Evolutionary conservation across 2,888 invertebrate genomes (phyloP).

Genomic region (Pristionchus fissidentatus): DNA sequence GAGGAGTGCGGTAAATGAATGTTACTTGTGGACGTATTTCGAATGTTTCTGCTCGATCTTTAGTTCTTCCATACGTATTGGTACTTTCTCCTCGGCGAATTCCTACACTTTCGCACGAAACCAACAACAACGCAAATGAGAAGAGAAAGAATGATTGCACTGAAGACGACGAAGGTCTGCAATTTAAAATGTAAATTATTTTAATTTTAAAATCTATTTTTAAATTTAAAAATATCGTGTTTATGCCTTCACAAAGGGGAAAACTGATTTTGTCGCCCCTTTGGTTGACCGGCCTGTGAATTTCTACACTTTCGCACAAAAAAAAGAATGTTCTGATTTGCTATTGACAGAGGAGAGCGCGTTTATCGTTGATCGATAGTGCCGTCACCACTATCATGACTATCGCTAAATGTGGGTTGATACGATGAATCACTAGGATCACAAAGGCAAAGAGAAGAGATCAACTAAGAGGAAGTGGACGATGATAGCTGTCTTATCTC

Average conservation of each 20-base stretch:
- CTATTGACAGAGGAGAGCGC: too few species aligned
- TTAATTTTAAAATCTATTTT: not conserved
- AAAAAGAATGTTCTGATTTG: too few species aligned
- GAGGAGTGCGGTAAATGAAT: too few species aligned
- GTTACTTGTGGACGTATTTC: too few species aligned
- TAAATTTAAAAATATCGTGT: not conserved
- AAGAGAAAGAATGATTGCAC: not conserved
- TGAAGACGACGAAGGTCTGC: constrained; percentile 23
- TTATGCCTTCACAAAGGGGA: not conserved
- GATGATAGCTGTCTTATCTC: not conserved
- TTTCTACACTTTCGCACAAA: too few species aligned
- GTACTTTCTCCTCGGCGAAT: not conserved
- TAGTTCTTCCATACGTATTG: not conserved
- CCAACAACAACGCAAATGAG: not conserved
- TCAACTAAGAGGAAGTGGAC: not conserved
- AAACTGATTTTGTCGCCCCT: not conserved
- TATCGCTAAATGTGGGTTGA: not conserved
- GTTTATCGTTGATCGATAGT: not conserved
- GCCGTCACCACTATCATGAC: too few species aligned
- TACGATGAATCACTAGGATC: not conserved
- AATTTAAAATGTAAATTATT: not conserved
- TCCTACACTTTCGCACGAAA: constrained; percentile 8
- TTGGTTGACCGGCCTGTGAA: not conserved
- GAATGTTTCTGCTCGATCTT: not conserved
- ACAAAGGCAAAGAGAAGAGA: not conserved